phyloP scores from a whole-genome alignment of 2,797 vertebrate genomes.

The Tenualosa ilisha region DNA sequence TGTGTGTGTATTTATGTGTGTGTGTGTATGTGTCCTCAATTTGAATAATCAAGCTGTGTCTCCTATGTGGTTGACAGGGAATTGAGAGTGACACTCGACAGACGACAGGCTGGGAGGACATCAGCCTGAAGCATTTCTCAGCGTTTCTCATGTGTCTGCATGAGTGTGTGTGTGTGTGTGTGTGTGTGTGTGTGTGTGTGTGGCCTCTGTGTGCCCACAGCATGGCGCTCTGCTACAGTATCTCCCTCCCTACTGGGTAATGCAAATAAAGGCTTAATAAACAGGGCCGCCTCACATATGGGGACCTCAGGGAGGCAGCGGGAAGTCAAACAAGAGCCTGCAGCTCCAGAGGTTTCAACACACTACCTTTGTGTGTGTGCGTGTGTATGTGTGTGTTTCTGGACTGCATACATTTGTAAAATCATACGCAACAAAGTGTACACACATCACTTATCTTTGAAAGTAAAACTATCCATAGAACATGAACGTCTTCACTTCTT shows the following conservation, averaged over 20 bases:
- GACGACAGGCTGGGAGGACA: not conserved
- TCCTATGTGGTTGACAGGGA: not conserved
- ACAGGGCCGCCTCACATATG: slow-evolving; percentile 54
- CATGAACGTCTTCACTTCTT: too few relatives aligned
- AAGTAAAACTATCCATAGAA: too few relatives aligned
- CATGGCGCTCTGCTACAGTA: slow-evolving; percentile 55
- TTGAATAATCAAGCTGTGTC: not conserved
- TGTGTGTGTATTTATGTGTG: not conserved
- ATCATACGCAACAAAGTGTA: too few relatives aligned
- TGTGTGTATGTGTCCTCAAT: not conserved
- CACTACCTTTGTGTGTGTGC: not conserved
- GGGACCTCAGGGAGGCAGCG: slow-evolving; percentile 52
- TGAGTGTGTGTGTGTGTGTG: too few relatives aligned
- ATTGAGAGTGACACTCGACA: not conserved
- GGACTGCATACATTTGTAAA: too few relatives aligned
- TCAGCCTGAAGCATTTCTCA: not conserved
- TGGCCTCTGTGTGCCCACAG: not conserved
- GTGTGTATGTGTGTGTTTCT: not conserved
- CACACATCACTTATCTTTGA: too few relatives aligned
- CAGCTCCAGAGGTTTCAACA: not conserved
- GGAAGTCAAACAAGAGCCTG: not conserved
- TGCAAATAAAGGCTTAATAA: slow-evolving; percentile 68
- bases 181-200: not conserved
- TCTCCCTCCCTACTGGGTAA: slow-evolving; percentile 49
- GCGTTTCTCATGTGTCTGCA: not conserved